Percentiles rank a stretch among this genome's conserved stretches.
These are phyloP conservation scores for Orchesellides sinensis DNA, from an alignment of 2,888 invertebrate species.

Conservation along the genomic window DNA sequence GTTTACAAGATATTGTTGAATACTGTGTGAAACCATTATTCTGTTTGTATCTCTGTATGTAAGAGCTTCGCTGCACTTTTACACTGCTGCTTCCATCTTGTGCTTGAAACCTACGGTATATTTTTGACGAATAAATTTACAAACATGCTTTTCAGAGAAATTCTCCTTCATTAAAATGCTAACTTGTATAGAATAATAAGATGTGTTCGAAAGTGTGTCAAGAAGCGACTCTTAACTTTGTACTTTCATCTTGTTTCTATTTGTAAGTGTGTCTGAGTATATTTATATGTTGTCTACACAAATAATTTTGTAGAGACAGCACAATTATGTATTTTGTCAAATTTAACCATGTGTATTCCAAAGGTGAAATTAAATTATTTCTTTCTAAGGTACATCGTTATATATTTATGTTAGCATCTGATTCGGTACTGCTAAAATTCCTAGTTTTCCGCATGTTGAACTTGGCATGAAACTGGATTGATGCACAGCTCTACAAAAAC, in stretches of 20 bases:
- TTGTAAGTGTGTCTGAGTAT: background rate
- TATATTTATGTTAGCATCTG: background rate
- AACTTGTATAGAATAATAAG: background rate
- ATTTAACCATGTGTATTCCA: background rate
- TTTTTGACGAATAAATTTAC: too few species aligned
- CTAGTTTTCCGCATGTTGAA: background rate
- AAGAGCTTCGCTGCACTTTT: too few species aligned
- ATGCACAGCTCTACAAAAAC: too few species aligned
- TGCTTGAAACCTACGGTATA: too few species aligned
- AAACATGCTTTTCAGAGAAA: too few species aligned
- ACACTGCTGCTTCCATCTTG: too few species aligned
- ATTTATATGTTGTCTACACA: background rate
- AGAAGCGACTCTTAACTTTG: constrained; percentile 24
- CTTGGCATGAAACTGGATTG: too few species aligned
- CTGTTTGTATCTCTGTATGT: background rate
- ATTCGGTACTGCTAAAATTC: background rate
- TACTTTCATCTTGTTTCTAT: constrained; percentile 25
- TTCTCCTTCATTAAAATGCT: background rate
- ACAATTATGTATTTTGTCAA: background rate
- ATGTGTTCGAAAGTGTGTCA: constrained; percentile 41
- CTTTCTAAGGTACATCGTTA: background rate
- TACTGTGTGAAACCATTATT: background rate
- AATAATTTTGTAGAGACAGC: background rate
- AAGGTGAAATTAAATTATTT: constrained; percentile 25
- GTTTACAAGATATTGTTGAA: background rate